These are phyloP conservation scores for Lucinisca nassula DNA, from an alignment of 2,888 invertebrate genomes.

Conservation along the genomic window DNA sequence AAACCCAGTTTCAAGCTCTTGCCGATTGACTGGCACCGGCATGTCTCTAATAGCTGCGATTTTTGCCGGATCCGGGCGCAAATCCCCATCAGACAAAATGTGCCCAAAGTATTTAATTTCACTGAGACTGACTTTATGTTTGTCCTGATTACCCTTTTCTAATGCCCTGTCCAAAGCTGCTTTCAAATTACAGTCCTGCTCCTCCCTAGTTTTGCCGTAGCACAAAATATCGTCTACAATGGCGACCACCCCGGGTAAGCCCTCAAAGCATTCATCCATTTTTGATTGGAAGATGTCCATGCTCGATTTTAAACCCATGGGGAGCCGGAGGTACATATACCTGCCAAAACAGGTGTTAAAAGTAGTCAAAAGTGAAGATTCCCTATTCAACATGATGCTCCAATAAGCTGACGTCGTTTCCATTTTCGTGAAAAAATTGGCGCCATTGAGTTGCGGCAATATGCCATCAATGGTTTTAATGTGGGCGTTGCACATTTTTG, in stretches of 20 bases:
- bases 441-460: not conserved
- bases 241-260: slow-evolving; percentile 14
- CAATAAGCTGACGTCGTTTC: slow-evolving; percentile 20
- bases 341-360: slow-evolving; percentile 63
- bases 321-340: slow-evolving; percentile 57
- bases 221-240: slow-evolving; percentile 41
- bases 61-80: slow-evolving; percentile 43
- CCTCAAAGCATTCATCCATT: slow-evolving; percentile 20
- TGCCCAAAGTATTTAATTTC: slow-evolving; percentile 49
- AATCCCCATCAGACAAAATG: slow-evolving; percentile 24
- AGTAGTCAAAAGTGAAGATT: slow-evolving; percentile 43
- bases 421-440: slow-evolving; percentile 10
- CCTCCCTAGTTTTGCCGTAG: slow-evolving; percentile 23
- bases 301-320: slow-evolving; percentile 59
- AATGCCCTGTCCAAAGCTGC: not conserved
- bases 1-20: slow-evolving; percentile 18
- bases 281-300: slow-evolving; percentile 58
- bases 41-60: slow-evolving; percentile 41
- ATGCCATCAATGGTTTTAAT: slow-evolving; percentile 28
- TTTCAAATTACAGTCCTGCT: slow-evolving; percentile 23
- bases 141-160: slow-evolving; percentile 32
- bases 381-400: slow-evolving; percentile 18
- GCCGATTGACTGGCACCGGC: not conserved
- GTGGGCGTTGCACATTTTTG: not conserved
- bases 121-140: slow-evolving; percentile 12